Evolutionary conservation across 2,888 invertebrate species (phyloP).

Genomic region (Hedya salicella): DNA sequence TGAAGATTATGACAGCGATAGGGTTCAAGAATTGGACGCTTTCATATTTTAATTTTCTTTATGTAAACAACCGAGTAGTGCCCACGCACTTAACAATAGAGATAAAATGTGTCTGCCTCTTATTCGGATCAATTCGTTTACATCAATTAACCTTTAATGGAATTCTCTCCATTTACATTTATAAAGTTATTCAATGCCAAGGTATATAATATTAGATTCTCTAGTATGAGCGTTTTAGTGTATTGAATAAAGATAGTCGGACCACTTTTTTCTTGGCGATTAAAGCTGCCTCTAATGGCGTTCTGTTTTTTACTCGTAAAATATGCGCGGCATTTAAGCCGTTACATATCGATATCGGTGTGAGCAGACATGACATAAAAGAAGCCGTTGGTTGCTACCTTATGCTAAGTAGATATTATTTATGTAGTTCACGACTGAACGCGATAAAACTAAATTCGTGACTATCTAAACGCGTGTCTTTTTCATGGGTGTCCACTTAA

Average conservation of each 20-base stretch:
- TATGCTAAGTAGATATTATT: constrained; percentile 36
- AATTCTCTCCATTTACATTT: constrained; percentile 60
- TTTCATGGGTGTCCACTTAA: constrained; percentile 19
- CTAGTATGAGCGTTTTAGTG: constrained; percentile 53
- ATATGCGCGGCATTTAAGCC: constrained; percentile 63
- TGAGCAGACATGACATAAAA: constrained; percentile 56
- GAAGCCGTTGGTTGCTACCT: constrained; percentile 52
- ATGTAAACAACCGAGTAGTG: constrained; percentile 53
- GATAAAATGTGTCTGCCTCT: constrained; percentile 56
- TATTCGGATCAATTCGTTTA: constrained; percentile 60
- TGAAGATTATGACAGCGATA: constrained; percentile 31
- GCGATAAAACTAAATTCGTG: constrained; percentile 28
- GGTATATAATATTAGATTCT: constrained; percentile 17
- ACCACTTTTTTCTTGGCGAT: constrained; percentile 55
- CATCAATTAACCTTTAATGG: constrained; percentile 62
- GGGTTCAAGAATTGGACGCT: constrained; percentile 52
- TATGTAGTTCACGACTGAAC: constrained; percentile 32
- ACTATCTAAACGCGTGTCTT: constrained; percentile 22
- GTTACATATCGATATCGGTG: constrained; percentile 51
- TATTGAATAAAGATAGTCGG: constrained; percentile 60
- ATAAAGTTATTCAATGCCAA: constrained; percentile 11
- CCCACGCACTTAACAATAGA: constrained; percentile 54
- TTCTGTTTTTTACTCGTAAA: constrained; percentile 63
- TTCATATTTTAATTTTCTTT: constrained; percentile 54
- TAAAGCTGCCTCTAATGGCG: constrained; percentile 62